These are phyloP conservation scores for Cherax destructor DNA, from an alignment of 1,140 invertebrate genomes.

Conservation along the genomic window DNA sequence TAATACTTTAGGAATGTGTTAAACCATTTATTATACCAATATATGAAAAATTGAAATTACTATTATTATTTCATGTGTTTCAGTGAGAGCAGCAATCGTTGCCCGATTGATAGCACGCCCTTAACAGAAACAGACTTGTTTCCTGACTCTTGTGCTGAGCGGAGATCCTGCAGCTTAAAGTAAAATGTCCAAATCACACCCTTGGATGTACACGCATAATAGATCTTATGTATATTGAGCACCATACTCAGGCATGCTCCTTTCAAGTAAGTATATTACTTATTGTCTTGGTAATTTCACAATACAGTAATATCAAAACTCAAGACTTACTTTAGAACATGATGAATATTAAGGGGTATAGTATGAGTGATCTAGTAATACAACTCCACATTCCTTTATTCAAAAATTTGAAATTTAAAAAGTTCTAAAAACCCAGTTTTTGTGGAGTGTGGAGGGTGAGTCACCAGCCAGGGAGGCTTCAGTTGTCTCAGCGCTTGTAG, in stretches of 20 bases:
- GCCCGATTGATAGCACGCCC: conserved; percentile 76
- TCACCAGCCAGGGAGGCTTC: too few species aligned
- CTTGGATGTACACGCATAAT: conserved; percentile 75
- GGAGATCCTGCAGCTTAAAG: conserved; percentile 76
- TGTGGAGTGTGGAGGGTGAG: too few species aligned
- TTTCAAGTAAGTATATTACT: conserved; percentile 63
- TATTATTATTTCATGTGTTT: not conserved
- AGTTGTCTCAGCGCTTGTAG: too few species aligned
- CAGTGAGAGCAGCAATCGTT: conserved; percentile 72
- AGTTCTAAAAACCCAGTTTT: too few species aligned
- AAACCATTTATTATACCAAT: not conserved
- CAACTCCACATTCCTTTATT: too few species aligned
- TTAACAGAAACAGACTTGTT: conserved; percentile 75
- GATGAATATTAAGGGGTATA: too few species aligned
- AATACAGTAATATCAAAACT: too few species aligned
- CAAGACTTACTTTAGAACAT: too few species aligned
- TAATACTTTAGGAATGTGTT: not conserved
- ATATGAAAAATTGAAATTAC: not conserved
- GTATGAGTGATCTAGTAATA: too few species aligned
- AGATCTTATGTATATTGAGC: conserved; percentile 74
- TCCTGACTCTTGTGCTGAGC: conserved; percentile 77
- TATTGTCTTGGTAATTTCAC: too few species aligned
- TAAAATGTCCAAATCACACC: conserved; percentile 75
- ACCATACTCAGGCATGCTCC: conserved; percentile 69
- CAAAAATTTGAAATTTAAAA: too few species aligned